Evolutionary conservation across 2,888 invertebrate species (phyloP).

Genomic region (Trichopoda pennipes): DNA sequence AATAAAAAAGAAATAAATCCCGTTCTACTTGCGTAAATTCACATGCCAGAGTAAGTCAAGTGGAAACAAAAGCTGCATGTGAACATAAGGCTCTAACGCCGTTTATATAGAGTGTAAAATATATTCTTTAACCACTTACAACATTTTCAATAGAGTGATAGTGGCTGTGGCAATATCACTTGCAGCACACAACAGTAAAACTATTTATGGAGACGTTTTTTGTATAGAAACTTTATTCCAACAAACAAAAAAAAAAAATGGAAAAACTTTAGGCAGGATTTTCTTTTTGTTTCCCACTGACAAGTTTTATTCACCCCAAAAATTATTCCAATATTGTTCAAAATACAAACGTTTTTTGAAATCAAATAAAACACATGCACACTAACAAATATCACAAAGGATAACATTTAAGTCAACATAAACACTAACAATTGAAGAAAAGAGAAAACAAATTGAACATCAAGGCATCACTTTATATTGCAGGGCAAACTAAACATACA

Average conservation of each 20-base stretch:
- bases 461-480: not conserved
- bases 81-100: slow-evolving; percentile 29
- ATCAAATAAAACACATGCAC: slow-evolving; percentile 21
- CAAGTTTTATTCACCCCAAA: slow-evolving; percentile 26
- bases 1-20: not conserved
- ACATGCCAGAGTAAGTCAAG: slow-evolving; percentile 1
- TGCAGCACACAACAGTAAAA: slow-evolving; percentile 2
- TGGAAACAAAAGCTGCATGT: slow-evolving; percentile 15
- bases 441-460: slow-evolving; percentile 21
- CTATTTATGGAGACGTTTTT: slow-evolving; percentile 10
- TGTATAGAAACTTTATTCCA: slow-evolving; percentile 12
- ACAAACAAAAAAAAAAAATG: slow-evolving; percentile 1
- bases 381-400: not conserved
- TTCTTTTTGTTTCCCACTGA: slow-evolving; percentile 26
- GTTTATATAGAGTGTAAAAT: not conserved
- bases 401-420: slow-evolving; percentile 27
- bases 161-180: slow-evolving; percentile 31
- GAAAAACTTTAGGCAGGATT: slow-evolving; percentile 13
- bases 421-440: slow-evolving; percentile 31
- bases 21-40: not conserved
- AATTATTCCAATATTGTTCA: slow-evolving; percentile 39
- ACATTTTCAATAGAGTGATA: slow-evolving; percentile 16
- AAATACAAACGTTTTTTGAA: slow-evolving; percentile 44
- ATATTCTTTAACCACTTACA: slow-evolving; percentile 21
- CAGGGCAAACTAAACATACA: not conserved